These are phyloP conservation scores for Eumaeus atala DNA, from an alignment of 1,140 invertebrate genomes.

Conservation along the genomic window DNA sequence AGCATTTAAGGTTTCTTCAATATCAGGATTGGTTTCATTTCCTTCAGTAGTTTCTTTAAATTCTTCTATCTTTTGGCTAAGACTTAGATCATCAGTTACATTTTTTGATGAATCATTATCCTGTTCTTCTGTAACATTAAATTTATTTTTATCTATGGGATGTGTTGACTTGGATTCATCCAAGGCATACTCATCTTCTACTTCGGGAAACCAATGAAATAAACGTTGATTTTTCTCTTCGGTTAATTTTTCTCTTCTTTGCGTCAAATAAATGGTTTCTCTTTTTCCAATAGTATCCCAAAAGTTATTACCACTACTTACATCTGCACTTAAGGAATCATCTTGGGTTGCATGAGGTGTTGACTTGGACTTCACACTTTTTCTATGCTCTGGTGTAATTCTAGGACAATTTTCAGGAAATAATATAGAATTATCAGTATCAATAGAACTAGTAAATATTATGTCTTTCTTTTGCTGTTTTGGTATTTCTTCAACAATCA, in stretches of 20 bases:
- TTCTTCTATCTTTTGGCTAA: background rate
- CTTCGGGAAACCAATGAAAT: conserved; percentile 58
- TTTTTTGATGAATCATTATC: conserved; percentile 7
- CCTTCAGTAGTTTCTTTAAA: background rate
- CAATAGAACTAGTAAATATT: conserved; percentile 43
- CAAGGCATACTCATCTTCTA: conserved; percentile 29
- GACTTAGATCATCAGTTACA: too few relatives aligned
- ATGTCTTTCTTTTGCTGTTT: conserved; percentile 51
- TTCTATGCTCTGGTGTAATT: conserved; percentile 17
- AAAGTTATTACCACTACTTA: conserved; percentile 67
- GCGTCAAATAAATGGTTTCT: conserved; percentile 72
- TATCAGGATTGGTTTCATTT: too few relatives aligned
- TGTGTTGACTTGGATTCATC: conserved; percentile 3
- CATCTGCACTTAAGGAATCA: conserved; percentile 21
- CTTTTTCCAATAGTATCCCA: conserved; percentile 74
- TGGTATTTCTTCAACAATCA: conserved; percentile 70
- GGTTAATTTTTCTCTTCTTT: conserved; percentile 60
- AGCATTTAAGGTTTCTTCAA: too few relatives aligned
- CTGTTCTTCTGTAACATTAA: background rate
- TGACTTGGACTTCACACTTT: conserved; percentile 23
- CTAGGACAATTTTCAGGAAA: conserved; percentile 11
- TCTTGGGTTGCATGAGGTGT: conserved; percentile 2
- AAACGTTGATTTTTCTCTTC: conserved; percentile 51
- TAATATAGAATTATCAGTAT: conserved; percentile 2
- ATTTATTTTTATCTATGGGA: background rate